These are phyloP conservation scores for Solenopsis fugax DNA, from an alignment of 1,140 invertebrate species.

Conservation along the genomic window DNA sequence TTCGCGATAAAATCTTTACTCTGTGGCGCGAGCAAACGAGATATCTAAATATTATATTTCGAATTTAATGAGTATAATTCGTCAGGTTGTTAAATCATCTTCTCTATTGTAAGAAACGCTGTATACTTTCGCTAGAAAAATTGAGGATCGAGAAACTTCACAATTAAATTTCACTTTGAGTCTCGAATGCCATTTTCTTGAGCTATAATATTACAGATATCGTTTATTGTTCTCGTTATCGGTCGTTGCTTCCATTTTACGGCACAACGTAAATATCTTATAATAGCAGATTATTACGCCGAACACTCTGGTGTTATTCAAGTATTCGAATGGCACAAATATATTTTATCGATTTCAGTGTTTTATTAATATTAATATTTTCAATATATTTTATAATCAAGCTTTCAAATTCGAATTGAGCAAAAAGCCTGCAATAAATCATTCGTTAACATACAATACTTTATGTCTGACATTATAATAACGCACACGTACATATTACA, in stretches of 20 bases:
- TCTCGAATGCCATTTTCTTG: not conserved
- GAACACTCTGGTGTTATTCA: not conserved
- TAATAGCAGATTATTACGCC: slow-evolving; percentile 22
- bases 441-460: not conserved
- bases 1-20: not conserved
- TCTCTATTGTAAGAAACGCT: not conserved
- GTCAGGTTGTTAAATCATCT: not conserved
- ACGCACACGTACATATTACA: not conserved
- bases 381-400: not conserved
- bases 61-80: not conserved
- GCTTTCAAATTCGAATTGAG: not conserved
- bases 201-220: slow-evolving; percentile 13
- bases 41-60: not conserved
- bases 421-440: slow-evolving; percentile 21
- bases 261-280: slow-evolving; percentile 25
- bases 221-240: slow-evolving; percentile 55
- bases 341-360: slow-evolving; percentile 27
- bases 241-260: slow-evolving; percentile 40
- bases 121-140: slow-evolving; percentile 11
- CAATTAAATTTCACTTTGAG: slow-evolving; percentile 28
- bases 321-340: not conserved
- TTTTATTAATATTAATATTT: not conserved
- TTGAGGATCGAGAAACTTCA: slow-evolving; percentile 22
- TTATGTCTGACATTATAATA: not conserved
- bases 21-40: not conserved